Evolutionary conservation across 2,888 invertebrate genomes (phyloP), one percentile per base, ranked within the genome.

Genomic region (Ophraella communa): DNA sequence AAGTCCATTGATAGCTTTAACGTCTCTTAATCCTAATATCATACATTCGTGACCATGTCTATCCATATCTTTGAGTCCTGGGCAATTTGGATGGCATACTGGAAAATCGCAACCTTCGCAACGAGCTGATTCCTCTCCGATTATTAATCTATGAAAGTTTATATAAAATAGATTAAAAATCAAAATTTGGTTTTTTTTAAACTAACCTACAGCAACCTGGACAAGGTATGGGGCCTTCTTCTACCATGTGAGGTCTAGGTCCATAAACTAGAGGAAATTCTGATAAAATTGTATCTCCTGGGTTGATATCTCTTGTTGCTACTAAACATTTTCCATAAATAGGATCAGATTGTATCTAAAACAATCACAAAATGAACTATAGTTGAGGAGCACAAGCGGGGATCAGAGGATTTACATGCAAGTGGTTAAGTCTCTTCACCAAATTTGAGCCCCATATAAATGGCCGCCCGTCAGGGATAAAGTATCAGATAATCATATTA

Each of bases 91-190:
- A 27, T 84, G 80, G 77, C 94, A 94, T 45, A 91, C 83, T 0
- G 93, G 93, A 92, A 93, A 93, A 4, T 85, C 83, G 78, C 94
- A 94, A 30, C 82, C 83, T 0, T 86, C 83, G 77, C 94, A 94
- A 14, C 75, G 42, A 4, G 55, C 61, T 11, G 62, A 67, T 21
- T 65, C 67, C 27, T 69, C 62, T 20, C 66, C 57, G 55, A 65
- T 49, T 17, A 75, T 44, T 18, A 65, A 54, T 53, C 67, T 70
- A 20, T 4, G 64, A 66, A 49, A 49, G 64, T 17, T 10, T 51
- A 47, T 11, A 30, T 8, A 14, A 55, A 11, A 39, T 62, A 4
- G 45, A 10, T 30, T 1, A 45, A 24, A 21, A 11, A 24, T 61
- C 23, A 33, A 62, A n/a, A n/a, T 7, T 2, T 2, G 5, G 14